Conservation (phyloP, 2,113 vertebrate species). For the Hyperopisus bebe region DNA sequence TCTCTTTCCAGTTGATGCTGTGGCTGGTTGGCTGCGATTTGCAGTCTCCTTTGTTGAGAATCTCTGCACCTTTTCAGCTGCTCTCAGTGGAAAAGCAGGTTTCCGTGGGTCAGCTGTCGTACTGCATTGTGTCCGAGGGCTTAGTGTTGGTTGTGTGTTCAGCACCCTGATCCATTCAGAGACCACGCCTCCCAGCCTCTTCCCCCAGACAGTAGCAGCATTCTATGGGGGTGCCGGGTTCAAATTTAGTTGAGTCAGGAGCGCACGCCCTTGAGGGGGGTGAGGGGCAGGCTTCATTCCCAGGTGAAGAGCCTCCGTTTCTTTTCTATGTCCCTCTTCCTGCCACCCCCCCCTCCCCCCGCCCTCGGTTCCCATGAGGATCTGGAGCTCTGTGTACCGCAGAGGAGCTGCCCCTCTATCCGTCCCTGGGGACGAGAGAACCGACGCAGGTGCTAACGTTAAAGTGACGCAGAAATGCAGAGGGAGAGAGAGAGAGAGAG, state of each 20-base stretch:
- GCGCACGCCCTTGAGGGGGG: neutral
- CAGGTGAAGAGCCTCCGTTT: neutral
- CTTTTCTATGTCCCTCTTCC: neutral
- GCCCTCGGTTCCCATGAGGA: neutral
- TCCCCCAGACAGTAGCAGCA: neutral
- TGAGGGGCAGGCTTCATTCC: neutral
- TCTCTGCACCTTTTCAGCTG: neutral
- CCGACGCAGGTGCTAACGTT: neutral
- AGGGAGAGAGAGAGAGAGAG: neutral
- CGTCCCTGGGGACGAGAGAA: neutral
- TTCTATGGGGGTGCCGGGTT: neutral
- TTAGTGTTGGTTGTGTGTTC: neutral
- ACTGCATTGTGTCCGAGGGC: neutral
- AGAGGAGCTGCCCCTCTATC: neutral
- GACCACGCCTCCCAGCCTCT: neutral
- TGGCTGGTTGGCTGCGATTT: neutral
- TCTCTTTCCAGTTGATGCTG: neutral
- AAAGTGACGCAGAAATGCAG: neutral
- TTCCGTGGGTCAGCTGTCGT: neutral
- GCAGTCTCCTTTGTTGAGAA: neutral
- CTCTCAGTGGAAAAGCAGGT: neutral
- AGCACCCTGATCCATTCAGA: neutral
- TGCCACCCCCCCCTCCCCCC: neutral
- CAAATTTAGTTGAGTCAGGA: neutral
- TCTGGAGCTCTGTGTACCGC: neutral